Evolutionary conservation across 35 echinoderm and acorn worm species (phyloP).

Genomic region (Strongylocentrotus purpuratus): DNA sequence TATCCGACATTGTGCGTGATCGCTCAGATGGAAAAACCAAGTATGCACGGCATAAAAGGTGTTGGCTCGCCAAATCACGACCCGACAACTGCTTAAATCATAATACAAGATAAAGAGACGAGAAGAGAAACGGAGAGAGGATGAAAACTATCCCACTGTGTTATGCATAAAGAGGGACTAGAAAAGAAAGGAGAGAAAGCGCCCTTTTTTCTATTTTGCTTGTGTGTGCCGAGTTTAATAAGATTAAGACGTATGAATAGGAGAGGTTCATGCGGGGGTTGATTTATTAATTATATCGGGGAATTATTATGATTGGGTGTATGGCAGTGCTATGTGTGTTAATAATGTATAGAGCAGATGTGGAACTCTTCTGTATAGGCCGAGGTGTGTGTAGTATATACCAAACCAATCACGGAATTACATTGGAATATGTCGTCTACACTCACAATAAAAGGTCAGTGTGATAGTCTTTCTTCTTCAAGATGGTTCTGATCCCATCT

Average conservation of each 20-base stretch:
- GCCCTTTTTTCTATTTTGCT: neutral
- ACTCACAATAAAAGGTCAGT: neutral
- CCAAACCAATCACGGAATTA: neutral
- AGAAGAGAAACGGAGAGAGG: neutral
- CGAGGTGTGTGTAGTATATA: constrained; percentile 3
- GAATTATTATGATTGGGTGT: constrained; percentile 46
- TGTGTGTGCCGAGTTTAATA: constrained; percentile 44
- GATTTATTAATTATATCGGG: constrained; percentile 54
- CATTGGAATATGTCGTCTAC: neutral
- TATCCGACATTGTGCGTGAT: constrained; percentile 4
- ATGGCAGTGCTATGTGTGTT: constrained; percentile 40
- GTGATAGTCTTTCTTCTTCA: neutral
- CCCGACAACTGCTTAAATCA: constrained; percentile 26
- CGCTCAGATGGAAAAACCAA: constrained; percentile 18
- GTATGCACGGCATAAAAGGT: constrained; percentile 39
- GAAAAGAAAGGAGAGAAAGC: constrained; percentile 25
- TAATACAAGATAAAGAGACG: constrained; percentile 1
- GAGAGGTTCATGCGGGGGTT: constrained; percentile 41
- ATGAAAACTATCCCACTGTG: constrained; percentile 26
- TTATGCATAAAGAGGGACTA: neutral
- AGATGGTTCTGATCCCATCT: neutral
- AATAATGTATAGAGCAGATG: constrained; percentile 39
- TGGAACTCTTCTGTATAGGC: neutral
- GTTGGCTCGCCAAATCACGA: constrained; percentile 40
- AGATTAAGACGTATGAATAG: constrained; percentile 52